Evolutionary conservation across 2,113 vertebrate species (phyloP), one percentile per base, ranked within the genome.

Genomic region (Callipepla californica): DNA sequence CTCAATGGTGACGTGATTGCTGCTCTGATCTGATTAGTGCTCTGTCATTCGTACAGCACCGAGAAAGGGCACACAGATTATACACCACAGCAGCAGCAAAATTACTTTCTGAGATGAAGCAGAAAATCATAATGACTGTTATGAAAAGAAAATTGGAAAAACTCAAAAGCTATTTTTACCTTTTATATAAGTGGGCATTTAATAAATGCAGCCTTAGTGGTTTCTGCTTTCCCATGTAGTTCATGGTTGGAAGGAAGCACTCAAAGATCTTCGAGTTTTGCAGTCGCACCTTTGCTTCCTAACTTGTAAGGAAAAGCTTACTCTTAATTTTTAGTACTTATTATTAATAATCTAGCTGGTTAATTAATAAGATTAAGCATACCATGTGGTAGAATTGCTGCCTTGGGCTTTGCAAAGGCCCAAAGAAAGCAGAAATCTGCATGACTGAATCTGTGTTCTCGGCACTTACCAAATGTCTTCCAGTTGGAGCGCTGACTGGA

Each of bases 91-190:
- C 93, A 95, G 87, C 92, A 90, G 80, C 92, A 92, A 93, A 96
- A 96, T 94, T 13, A 87, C 80, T 96, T 96, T 95, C 92, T 95
- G 97, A 96, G 94, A 85, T 76, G 92, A 96, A 96, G 94, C 95
- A 96, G 94, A 97, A 97, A 96, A 96, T 96, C 80, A 38, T 93
- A 93, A 91, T 94, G 95, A 92, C 92, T 92, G 93, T 85, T 95
- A 96, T 86, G 92, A 97, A 96, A 91, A 91, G 75, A 96, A 97
- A 97, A 96, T 8, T 89, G 90, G 86, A 75, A 92, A 92, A 96
- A 78, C 57, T 84, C 70, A 69, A 77, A 44, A 2, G 18, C 77
- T 95, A 95, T 96, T 97, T 98, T 96, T 97, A 97, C 95, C 94
- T 96, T 96, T 95, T 83, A 68, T 94, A 55, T 85, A 97, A 97